These are phyloP conservation scores for Hydrotaea diabolus DNA, from an alignment of 2,888 invertebrate genomes.

Conservation along the genomic window DNA sequence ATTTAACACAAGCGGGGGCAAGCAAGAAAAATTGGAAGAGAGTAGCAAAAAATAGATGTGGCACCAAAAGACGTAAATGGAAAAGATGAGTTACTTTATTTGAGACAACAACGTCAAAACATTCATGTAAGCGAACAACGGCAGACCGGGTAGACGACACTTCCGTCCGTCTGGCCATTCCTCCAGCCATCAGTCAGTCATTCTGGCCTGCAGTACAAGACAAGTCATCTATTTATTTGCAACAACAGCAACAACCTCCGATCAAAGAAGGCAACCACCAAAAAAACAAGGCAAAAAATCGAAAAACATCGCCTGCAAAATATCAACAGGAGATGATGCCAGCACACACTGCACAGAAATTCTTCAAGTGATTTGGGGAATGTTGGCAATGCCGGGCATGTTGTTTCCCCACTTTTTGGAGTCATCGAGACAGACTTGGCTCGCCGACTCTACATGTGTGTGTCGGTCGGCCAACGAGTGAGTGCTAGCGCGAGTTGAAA, in stretches of 20 bases:
- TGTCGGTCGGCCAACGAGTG: too few species aligned
- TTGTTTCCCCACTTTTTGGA: not conserved
- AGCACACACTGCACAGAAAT: conserved; percentile 42
- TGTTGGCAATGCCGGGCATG: conserved; percentile 59
- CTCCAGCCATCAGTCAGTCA: not conserved
- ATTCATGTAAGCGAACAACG: conserved; percentile 3
- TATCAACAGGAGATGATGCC: conserved; percentile 31
- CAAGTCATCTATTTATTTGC: conserved; percentile 51
- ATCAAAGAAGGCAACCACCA: conserved; percentile 32
- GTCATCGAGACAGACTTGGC: conserved; percentile 15
- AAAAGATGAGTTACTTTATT: conserved; percentile 14
- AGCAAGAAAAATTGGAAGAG: not conserved
- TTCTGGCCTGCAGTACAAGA: conserved; percentile 46
- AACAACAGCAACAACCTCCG: conserved; percentile 22
- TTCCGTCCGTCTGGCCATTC: not conserved
- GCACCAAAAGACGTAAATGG: not conserved
- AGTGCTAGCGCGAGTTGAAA: too few species aligned
- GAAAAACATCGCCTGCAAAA: conserved; percentile 17
- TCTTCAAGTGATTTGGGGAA: conserved; percentile 59
- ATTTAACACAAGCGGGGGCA: too few species aligned
- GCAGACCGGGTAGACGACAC: conserved; percentile 7
- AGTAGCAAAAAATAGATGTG: too few species aligned
- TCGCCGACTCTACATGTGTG: not conserved
- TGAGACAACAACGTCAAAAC: conserved; percentile 24
- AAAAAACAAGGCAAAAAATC: conserved; percentile 29